Base-by-base conservation (phyloP, 2,888 invertebrate species). In the Scaptomyza flava region DNA sequence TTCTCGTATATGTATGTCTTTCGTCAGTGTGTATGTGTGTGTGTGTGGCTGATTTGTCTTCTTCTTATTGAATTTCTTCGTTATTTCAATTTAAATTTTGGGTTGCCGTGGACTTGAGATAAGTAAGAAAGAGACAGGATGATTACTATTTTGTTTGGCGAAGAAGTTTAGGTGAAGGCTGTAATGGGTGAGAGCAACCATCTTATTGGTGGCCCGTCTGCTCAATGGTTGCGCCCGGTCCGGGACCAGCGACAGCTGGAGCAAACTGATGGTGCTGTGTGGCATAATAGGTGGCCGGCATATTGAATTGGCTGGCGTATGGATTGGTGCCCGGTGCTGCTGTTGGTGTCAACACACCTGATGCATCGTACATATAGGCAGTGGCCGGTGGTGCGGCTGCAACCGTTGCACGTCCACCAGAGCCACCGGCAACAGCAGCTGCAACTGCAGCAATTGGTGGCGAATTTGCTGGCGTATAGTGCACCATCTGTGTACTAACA, bases 361-460 rank as follows among this genome's bases (percentile, higher is more conserved):
- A 86, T n/a, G 91, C 90, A 68, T 91, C 91, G 56, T 91, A 91
- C 91, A 91, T 91, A 52, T 91, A 91, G 61, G 91, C 77, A 23
- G 90, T 70, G 12, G 68, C 79, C 0, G 79, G 76, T n/a, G 79
- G 76, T n/a, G 83, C 79, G 1, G 79, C 53, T 0, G 74, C 69
- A 51, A 84, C 80, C 53, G 72, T 70, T 6, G 78, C 80, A 30
- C 84, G 77, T 14, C 84, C 33, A 72, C 60, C 46, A 45, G 27
- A 27, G 27, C 27, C 27, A 6, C 27, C 27, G 65, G 72, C 72
- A 23, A 70, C 72, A 33, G 70, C 77, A 8, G 66, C 68, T 30
- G 87, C 72, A 0, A 79, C 87, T 6, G 85, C 85, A 7, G 90
- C 84, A 59, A 91, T 90, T 34, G 91, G 91, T 62, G 91, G 91